Evolutionary conservation across 2,797 vertebrate species (phyloP), one percentile per base, ranked within the genome.

Genomic region (Sternarchorhynchus goeldii): DNA sequence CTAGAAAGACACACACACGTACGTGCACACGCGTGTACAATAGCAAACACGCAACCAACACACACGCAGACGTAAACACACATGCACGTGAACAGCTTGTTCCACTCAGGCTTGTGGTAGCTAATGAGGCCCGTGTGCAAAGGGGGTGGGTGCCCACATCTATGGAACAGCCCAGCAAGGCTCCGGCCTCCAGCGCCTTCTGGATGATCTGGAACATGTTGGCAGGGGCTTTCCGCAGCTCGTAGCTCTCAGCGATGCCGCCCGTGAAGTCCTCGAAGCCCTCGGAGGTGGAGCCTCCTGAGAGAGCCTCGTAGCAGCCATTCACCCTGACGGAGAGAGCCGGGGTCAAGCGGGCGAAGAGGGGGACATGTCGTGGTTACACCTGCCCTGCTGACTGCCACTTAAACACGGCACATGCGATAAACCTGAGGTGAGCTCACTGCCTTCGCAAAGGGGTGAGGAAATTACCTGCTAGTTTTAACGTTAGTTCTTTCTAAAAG

Each of bases 261-360:
- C 95, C 94, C 0, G 95, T 95, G 87, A 96, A 95, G 41, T 96
- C 94, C 88, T 95, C 95, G 20, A 95, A 95, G 6, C 94, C 95
- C 83, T 95, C 95, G 0, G 93, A 93, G 25, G 94, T 95, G 88
- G 93, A 94, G 73, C 95, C 95, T 0, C 95, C 95, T 0, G 94
- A 88, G 2, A 95, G 90, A 0, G 94, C 93, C 80, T 95, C 95
- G 0, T 95, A 95, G 83, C 91, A 93, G 0, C 95, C 93, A 0
- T 93, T 95, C 53, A 94, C 90, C 86, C 94, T 95, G 85, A 2
- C 17, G 32, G 14, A 3, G 20, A 29, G 2, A 55, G 41, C 6
- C 0, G 14, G 4, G 2, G 18, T 53, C 14, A 45, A 4, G 34
- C 3, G 34, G 34, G 34, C 1, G 34, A 1, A 1, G 3, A 4